Percentiles rank a stretch among this genome's conserved stretches.
These are phyloP conservation scores for Crocuta crocuta DNA, from an alignment of 2,113 vertebrate genomes.

Conservation along the genomic window DNA sequence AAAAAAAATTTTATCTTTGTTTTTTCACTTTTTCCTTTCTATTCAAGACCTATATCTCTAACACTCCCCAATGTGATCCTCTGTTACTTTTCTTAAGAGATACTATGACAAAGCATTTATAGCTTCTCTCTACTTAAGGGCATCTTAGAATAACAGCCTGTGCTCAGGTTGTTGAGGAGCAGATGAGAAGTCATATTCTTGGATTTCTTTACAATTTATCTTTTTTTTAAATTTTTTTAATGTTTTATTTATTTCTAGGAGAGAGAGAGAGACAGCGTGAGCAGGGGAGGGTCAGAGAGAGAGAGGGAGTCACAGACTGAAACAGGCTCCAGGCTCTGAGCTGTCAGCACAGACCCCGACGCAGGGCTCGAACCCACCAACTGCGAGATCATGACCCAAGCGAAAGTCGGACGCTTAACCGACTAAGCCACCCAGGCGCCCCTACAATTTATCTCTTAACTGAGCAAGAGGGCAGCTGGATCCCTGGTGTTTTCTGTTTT, in stretches of 20 bases:
- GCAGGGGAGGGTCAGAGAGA: too few species aligned
- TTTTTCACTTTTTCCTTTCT: neutral
- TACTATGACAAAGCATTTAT: neutral
- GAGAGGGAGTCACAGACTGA: too few species aligned
- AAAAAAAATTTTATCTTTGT: neutral
- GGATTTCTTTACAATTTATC: neutral
- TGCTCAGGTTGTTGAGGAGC: neutral
- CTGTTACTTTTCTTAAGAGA: constrained; percentile 29
- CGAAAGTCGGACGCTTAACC: too few species aligned
- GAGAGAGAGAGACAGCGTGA: too few species aligned
- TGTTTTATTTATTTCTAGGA: too few species aligned
- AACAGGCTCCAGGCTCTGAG: too few species aligned
- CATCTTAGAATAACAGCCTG: neutral
- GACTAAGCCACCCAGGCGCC: too few species aligned
- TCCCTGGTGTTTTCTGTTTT: neutral
- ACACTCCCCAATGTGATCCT: neutral
- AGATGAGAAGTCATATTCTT: neutral
- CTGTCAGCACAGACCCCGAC: too few species aligned
- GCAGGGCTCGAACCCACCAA: too few species aligned
- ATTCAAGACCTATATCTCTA: neutral
- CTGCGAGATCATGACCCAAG: too few species aligned
- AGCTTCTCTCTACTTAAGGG: neutral
- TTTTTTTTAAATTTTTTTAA: too few species aligned
- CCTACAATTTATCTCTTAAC: neutral
- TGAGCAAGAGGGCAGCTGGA: neutral